Evolutionary conservation across 23 tunicate species (phyloP), one percentile per base, ranked within the genome.

Genomic region (Botrylloides violaceus): DNA sequence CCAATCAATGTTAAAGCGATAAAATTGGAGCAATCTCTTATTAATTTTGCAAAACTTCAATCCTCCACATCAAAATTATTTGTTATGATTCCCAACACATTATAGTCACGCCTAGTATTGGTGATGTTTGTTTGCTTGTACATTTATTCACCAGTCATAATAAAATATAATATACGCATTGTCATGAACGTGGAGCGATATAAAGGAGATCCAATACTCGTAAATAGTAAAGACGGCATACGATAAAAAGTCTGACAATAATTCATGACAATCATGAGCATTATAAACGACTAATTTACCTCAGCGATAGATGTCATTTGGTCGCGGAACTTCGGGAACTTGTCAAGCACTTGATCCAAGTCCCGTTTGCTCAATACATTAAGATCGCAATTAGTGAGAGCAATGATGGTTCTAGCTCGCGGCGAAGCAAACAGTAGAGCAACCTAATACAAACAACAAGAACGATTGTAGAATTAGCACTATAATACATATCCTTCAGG

Each of bases 331-430:
- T 79, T 78, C 22, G 97, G 97, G 49, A 83, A 90, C 31, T 74
- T 80, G 50, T 75, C 73, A 32, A 90, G 63, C 57, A 90, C 72
- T 24, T 74, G 61, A 29, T 83, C 89, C 75, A 90, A 56, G 43
- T 86, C 79, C 3, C 58, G 22, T 55, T 90, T 90, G 43, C 64
- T 56, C 29, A 90, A 65, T 6, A 83, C 82, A 59, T 83, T 79
- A 43, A 90, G 43, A 30, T 90, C 97, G 53, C 90, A 90, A 35
- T 79, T 79, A 43, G 97, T 90, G 31, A 83, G 55, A 15, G 97
- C 85, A 22, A 65, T 75, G 20, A 83, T 79, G 56, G 97, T 90
- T 36, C 74, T 64, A 29, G 77, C 66, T 61, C 90, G 38, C 22
- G 97, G 90, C 7, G 74, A 74, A 3, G 78, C 71, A 50, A 83